Percentiles rank a stretch among this genome's conserved stretches.
Conservation (phyloP, 2,888 invertebrate genomes). For the Apodemia duryi region DNA sequence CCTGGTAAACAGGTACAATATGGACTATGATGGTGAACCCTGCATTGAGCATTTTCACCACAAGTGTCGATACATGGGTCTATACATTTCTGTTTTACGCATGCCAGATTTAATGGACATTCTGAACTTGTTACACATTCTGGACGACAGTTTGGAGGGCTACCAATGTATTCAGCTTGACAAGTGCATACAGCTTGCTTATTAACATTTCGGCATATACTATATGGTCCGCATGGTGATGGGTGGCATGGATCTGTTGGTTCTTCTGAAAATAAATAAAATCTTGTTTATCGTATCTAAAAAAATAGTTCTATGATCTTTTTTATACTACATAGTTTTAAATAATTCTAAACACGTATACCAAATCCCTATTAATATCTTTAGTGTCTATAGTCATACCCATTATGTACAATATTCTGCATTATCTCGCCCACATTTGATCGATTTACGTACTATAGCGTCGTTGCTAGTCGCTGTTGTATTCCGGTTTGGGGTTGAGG, state of each 20-base stretch:
- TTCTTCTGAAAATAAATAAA: conserved; percentile 43
- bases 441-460: no score
- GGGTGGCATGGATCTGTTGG: conserved; percentile 84
- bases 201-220: conserved; percentile 82
- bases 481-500: no score
- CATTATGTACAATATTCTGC: no score
- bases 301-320: no score
- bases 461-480: no score
- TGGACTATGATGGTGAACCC: conserved; percentile 83
- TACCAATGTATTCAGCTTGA: conserved; percentile 83
- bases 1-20: conserved; percentile 85
- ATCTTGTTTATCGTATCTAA: not conserved
- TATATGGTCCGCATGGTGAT: conserved; percentile 89
- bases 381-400: no score
- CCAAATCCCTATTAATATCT: no score
- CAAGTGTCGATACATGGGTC: conserved; percentile 91
- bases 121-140: conserved; percentile 89
- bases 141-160: conserved; percentile 87
- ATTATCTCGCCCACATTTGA: no score
- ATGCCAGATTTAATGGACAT: conserved; percentile 87
- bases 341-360: no score
- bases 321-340: no score
- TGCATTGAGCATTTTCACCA: conserved; percentile 84
- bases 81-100: conserved; percentile 86
- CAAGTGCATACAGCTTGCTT: conserved; percentile 86